phyloP scores from a whole-genome alignment of 2,797 vertebrate genomes.

The Silurus aristotelis region DNA sequence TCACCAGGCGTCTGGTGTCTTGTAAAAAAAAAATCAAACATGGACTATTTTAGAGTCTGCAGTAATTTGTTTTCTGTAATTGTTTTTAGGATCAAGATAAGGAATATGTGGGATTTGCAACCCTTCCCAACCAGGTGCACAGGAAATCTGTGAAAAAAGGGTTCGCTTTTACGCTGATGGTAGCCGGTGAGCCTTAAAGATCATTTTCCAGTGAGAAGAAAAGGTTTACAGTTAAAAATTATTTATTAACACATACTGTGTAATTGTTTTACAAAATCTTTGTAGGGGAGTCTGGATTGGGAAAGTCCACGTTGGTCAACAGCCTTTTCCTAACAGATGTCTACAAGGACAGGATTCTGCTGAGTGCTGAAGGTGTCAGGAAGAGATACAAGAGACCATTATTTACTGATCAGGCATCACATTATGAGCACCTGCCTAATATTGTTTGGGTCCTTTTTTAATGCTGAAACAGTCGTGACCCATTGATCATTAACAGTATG shows the following conservation, averaged over 20 bases:
- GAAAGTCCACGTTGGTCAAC: slow-evolving; percentile 86
- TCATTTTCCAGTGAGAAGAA: background rate
- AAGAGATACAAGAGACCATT: background rate
- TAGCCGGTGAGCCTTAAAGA: slow-evolving; percentile 72
- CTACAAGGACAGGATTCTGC: slow-evolving; percentile 73
- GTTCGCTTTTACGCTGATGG: slow-evolving; percentile 86
- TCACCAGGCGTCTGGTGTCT: background rate
- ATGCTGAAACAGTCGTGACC: too few relatives aligned
- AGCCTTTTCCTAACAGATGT: slow-evolving; percentile 86
- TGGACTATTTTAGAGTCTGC: too few relatives aligned
- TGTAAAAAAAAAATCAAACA: background rate
- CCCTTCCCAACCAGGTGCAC: slow-evolving; percentile 84
- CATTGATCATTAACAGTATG: too few relatives aligned
- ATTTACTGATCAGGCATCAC: too few relatives aligned
- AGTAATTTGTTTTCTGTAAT: background rate
- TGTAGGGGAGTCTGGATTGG: slow-evolving; percentile 78
- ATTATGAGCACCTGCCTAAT: too few relatives aligned
- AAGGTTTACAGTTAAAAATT: background rate
- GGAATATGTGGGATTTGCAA: slow-evolving; percentile 86
- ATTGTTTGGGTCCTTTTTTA: too few relatives aligned
- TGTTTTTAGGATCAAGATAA: slow-evolving; percentile 76
- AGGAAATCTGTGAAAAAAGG: slow-evolving; percentile 87
- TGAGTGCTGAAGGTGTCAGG: slow-evolving; percentile 71
- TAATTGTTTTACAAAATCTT: background rate
- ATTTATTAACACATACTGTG: background rate